Evolutionary conservation across 2,888 invertebrate species (phyloP).

Genomic region (Fabriciana adippe): DNA sequence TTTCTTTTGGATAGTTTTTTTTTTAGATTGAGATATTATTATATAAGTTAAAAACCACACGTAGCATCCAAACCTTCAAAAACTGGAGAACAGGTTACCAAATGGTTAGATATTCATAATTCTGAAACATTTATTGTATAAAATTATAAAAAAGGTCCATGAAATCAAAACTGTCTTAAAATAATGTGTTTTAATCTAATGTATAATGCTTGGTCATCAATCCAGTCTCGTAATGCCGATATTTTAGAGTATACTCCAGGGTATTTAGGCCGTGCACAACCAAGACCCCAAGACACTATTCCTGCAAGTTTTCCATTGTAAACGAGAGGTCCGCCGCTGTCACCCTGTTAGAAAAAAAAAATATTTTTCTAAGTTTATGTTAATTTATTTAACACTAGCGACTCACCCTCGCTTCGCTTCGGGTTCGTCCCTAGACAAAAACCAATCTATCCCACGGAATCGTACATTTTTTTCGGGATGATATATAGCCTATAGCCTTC

Average conservation of each 20-base stretch:
- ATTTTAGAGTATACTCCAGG: constrained; percentile 77
- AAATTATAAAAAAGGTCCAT: constrained; percentile 13
- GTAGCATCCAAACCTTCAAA: no score
- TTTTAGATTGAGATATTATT: no score
- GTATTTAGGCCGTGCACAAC: constrained; percentile 71
- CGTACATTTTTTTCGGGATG: no score
- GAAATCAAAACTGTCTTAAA: constrained; percentile 33
- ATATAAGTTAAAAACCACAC: no score
- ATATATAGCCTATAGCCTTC: no score
- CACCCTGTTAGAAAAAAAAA: constrained; percentile 62
- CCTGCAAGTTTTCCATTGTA: constrained; percentile 72
- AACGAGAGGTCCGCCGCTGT: constrained; percentile 75
- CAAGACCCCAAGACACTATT: constrained; percentile 74
- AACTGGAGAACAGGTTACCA: no score
- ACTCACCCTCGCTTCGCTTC: no score
- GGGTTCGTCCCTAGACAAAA: no score
- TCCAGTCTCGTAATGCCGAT: constrained; percentile 67
- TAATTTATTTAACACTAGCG: background rate
- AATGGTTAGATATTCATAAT: no score
- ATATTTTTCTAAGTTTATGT: background rate
- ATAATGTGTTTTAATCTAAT: constrained; percentile 54
- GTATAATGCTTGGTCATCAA: constrained; percentile 56
- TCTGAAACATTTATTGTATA: constrained; percentile 11
- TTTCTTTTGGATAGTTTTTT: no score
- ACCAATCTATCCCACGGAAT: no score